Base-by-base conservation (phyloP, 2,113 vertebrate genomes). In the Collichthys lucidus region DNA sequence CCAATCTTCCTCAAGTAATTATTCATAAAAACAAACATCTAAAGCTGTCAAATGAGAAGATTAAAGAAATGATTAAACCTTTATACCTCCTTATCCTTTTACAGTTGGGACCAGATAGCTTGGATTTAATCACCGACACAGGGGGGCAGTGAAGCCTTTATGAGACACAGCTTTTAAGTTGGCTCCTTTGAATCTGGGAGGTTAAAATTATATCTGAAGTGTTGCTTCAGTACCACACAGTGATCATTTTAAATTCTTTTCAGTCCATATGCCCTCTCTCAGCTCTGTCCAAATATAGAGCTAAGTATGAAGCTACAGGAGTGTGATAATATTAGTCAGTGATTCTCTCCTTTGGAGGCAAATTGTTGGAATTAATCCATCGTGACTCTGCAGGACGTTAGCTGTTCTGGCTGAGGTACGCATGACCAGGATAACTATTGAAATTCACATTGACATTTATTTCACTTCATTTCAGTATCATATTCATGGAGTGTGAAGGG, bases 161-260 rank as follows among this genome's bases (percentile, higher is more conserved):
- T 49, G 63, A 66, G 69, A 22, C 24, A 14, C 53, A 47, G 20
- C 57, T 68, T 22, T 35, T 55, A 72, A 73, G 16, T 77, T 82
- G 62, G 79, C 87, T 81, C 63, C 26, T 76, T 82, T 73, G 73
- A 85, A 89, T 75, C 40, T 49, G 67, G 68, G 70, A 68, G 71
- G 73, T 85, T 78, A 80, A 89, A 90, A 89, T 93, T 82, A 90
- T 80, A 87, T 64, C 67, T 84, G 80, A 85, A 91, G 88, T 90
- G 83, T 85, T 84, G 80, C 79, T 85, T 85, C 77, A 64, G 52
- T 63, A 74, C 52, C 77, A 61, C 86, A 53, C 60, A 62, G 86
- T 31, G 82, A 87, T 89, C 35, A 85, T 84, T 91, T 85, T 70
- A 74, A 88, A 88, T 82, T 80, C 49, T 74, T 84, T 86, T 88